Percentiles rank a stretch among this genome's conserved stretches.
phyloP scores from a whole-genome alignment of 2,888 invertebrate species.

The Escarpia spicata region DNA sequence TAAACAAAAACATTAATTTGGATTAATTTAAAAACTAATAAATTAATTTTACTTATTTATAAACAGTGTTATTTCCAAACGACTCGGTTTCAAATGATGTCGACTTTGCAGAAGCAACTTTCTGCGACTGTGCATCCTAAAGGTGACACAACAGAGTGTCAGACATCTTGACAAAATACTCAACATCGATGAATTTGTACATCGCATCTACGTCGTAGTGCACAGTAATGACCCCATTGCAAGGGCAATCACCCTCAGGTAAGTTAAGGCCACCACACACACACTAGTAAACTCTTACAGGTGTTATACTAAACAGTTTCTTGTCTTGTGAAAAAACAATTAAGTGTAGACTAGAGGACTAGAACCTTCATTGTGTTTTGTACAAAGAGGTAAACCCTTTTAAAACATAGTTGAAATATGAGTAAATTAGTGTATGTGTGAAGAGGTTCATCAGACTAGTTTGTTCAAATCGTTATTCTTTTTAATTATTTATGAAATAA shows the following conservation, averaged over 20 bases:
- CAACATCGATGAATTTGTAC: constrained; percentile 92
- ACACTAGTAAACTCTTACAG: background rate
- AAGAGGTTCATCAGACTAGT: too few relatives aligned
- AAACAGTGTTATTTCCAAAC: background rate
- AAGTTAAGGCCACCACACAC: background rate
- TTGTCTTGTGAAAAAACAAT: background rate
- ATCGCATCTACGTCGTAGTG: constrained; percentile 90
- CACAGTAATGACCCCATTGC: constrained; percentile 97
- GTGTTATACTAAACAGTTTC: background rate
- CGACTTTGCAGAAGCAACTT: constrained; percentile 82
- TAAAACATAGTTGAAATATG: too few relatives aligned
- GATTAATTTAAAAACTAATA: background rate
- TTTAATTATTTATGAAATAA: too few relatives aligned
- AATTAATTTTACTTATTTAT: background rate
- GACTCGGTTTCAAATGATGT: background rate
- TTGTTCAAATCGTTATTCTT: too few relatives aligned
- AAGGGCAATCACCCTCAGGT: constrained; percentile 83
- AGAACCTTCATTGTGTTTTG: background rate
- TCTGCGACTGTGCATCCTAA: constrained; percentile 87
- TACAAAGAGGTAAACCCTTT: background rate
- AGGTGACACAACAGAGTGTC: constrained; percentile 94
- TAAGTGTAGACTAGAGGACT: background rate
- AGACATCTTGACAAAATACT: constrained; percentile 93
- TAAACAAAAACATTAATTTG: too few relatives aligned
- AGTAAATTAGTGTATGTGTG: too few relatives aligned